These are phyloP conservation scores for Megatriorchis doriae DNA, from an alignment of 2,113 vertebrate genomes.

Conservation along the genomic window DNA sequence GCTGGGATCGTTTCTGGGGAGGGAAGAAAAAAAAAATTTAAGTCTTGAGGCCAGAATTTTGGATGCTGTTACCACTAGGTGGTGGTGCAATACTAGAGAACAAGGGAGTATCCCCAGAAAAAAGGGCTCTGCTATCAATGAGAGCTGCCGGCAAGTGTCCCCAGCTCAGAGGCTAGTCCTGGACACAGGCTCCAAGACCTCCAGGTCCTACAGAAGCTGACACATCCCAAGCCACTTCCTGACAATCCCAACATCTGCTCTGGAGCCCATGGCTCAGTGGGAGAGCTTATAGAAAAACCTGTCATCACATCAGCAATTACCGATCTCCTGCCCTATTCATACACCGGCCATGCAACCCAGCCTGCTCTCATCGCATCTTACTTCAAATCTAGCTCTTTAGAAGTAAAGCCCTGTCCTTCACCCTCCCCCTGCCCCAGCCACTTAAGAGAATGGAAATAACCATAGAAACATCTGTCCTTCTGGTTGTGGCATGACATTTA, in stretches of 20 bases:
- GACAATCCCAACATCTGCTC: fast-evolving
- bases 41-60: background rate
- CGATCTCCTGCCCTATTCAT: fast-evolving
- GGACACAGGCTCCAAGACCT: background rate
- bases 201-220: background rate
- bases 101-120: fast-evolving
- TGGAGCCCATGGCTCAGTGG: fast-evolving
- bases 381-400: background rate
- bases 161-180: background rate
- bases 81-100: background rate
- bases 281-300: background rate
- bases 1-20: slow-evolving; percentile 84
- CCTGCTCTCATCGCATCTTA: fast-evolving
- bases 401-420: background rate
- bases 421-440: background rate
- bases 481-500: fast-evolving
- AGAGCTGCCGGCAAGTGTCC: background rate
- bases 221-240: background rate
- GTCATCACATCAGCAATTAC: background rate
- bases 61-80: slow-evolving; percentile 1
- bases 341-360: background rate
- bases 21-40: background rate
- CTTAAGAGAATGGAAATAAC: fast-evolving
- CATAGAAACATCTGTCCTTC: background rate
- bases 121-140: background rate